Evolutionary conservation across 2,113 vertebrate species (phyloP).

Genomic region (Odocoileus hemionus): DNA sequence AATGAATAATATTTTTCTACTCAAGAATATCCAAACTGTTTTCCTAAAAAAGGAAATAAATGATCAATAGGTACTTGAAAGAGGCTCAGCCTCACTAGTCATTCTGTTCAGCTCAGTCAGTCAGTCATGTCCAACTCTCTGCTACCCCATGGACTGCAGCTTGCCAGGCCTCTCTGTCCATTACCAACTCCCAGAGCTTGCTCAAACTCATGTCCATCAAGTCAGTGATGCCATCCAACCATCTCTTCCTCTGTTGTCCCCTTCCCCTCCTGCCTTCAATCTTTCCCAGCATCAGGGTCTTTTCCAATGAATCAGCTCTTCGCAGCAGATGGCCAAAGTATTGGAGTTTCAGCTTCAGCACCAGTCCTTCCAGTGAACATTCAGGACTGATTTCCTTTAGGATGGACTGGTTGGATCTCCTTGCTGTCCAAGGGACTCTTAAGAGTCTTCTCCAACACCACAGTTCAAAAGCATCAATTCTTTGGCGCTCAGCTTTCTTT

Average conservation of each 20-base stretch:
- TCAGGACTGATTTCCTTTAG: background rate
- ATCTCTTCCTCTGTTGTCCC: background rate
- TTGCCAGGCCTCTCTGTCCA: background rate
- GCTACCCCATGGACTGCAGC: background rate
- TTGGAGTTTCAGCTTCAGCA: background rate
- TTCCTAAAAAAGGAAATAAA: background rate
- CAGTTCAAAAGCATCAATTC: background rate
- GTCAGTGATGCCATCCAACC: background rate
- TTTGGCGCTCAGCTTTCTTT: fast-evolving
- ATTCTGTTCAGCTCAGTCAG: background rate
- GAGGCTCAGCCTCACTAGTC: background rate
- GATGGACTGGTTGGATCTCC: background rate
- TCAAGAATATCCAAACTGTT: background rate
- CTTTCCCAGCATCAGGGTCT: background rate
- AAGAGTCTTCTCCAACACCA: background rate
- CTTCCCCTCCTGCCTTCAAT: background rate
- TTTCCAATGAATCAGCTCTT: background rate
- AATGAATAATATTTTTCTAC: background rate
- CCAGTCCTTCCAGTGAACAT: background rate
- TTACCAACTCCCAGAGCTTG: background rate
- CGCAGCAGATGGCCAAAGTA: background rate
- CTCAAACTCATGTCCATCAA: background rate
- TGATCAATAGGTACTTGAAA: background rate
- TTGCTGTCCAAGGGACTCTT: background rate
- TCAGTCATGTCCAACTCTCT: background rate